phyloP scores from a whole-genome alignment of 2,888 invertebrate species.

The Cyclophora punctaria region DNA sequence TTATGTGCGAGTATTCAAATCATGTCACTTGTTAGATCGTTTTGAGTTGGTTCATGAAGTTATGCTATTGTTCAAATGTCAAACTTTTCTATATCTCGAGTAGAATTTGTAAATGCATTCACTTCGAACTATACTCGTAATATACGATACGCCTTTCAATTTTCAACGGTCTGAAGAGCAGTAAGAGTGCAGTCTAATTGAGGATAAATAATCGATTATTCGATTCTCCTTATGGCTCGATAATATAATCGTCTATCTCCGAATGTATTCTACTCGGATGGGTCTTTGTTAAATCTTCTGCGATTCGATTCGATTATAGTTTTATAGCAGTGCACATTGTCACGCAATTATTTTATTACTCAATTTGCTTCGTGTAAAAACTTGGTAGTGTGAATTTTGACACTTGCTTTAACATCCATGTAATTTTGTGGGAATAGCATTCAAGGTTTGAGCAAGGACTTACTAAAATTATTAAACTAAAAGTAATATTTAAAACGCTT shows the following conservation, averaged over 20 bases:
- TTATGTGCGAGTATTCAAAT: too few relatives aligned
- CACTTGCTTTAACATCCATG: too few relatives aligned
- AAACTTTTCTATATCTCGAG: too few relatives aligned
- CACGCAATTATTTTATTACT: conserved; percentile 21
- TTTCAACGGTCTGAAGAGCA: conserved; percentile 30
- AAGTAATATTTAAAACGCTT: too few relatives aligned
- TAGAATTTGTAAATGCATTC: too few relatives aligned
- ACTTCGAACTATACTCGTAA: too few relatives aligned
- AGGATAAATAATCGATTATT: conserved; percentile 43
- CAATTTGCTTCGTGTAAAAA: conserved; percentile 12
- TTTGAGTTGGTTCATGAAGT: too few relatives aligned
- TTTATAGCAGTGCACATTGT: conserved; percentile 15
- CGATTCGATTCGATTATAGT: conserved; percentile 21
- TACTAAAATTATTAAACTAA: too few relatives aligned
- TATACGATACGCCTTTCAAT: conserved; percentile 25
- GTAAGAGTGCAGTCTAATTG: conserved; percentile 31
- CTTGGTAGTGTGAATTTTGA: conserved; percentile 1
- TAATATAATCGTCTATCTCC: background rate
- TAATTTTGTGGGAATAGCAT: too few relatives aligned
- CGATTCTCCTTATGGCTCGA: conserved; percentile 30
- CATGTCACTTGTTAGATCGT: too few relatives aligned
- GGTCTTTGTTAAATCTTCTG: conserved; percentile 17
- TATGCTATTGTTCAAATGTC: too few relatives aligned
- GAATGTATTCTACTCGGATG: conserved; percentile 19
- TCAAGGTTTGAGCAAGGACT: too few relatives aligned